A percentile compares a stretch with the other conserved stretches of the same genome.
phyloP scores from a whole-genome alignment of 2,797 vertebrate species.

The Notamacropus eugenii region DNA sequence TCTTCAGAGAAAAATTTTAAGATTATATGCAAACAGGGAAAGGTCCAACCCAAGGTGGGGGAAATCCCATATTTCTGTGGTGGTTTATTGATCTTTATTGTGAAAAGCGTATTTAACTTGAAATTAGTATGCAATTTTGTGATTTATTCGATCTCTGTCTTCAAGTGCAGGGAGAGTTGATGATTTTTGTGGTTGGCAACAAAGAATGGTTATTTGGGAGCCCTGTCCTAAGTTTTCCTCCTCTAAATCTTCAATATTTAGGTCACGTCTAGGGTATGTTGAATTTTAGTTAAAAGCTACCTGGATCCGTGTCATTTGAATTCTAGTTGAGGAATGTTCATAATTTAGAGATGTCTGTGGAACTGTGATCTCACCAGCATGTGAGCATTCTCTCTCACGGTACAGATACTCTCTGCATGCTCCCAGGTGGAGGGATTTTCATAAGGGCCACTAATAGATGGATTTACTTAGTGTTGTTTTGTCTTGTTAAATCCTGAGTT shows the following conservation, averaged over 20 bases:
- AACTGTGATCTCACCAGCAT: neutral
- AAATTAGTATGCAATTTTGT: conserved; percentile 34
- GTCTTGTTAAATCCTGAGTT: conserved; percentile 23
- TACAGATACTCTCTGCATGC: neutral
- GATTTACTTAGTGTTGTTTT: conserved; percentile 23
- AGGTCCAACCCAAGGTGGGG: neutral
- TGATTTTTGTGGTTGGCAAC: conserved; percentile 65
- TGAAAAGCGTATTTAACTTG: conserved; percentile 48
- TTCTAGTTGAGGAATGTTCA: conserved; percentile 14
- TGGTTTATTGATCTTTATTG: neutral
- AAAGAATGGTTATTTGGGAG: conserved; percentile 55
- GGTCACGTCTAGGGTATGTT: conserved; percentile 34
- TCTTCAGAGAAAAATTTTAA: conserved; percentile 38
- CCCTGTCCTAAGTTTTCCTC: conserved; percentile 43
- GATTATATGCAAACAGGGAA: neutral
- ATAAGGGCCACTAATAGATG: conserved; percentile 5
- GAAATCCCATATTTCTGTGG: conserved; percentile 18
- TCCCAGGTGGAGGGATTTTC: neutral
- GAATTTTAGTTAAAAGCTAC: conserved; percentile 10
- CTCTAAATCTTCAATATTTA: neutral
- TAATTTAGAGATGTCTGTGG: neutral
- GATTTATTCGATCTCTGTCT: conserved; percentile 37
- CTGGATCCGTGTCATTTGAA: conserved; percentile 36
- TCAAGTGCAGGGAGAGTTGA: conserved; percentile 21
- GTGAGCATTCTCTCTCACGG: neutral